Conservation (phyloP, 2,113 vertebrate genomes). For the Cavia aperea region DNA sequence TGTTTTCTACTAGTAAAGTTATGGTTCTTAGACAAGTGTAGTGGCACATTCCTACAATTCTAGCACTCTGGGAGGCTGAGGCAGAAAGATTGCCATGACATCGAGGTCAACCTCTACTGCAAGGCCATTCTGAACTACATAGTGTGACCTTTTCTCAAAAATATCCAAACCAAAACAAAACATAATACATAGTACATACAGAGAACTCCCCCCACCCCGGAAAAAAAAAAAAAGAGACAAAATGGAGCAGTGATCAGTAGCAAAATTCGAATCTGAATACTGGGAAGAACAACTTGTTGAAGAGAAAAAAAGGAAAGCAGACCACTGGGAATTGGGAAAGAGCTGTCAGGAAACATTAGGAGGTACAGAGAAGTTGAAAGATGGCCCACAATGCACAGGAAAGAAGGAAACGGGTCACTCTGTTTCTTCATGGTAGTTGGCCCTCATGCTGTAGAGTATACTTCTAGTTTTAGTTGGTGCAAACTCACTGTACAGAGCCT, state of each 20-base stretch:
- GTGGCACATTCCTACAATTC: background rate
- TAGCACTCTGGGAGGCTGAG: background rate
- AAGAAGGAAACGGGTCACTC: background rate
- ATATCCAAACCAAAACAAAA: background rate
- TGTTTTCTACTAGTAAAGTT: constrained; percentile 19
- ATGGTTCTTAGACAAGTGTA: background rate
- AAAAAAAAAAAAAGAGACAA: background rate
- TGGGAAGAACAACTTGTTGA: background rate
- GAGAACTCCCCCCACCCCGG: no score
- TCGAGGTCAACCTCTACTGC: background rate
- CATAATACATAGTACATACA: background rate
- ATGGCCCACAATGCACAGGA: background rate
- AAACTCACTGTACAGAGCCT: background rate
- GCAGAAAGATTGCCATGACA: background rate
- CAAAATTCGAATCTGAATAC: background rate
- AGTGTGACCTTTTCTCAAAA: background rate
- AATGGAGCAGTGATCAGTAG: background rate
- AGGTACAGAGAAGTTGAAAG: background rate
- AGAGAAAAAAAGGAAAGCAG: background rate
- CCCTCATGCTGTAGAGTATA: background rate
- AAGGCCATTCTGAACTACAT: background rate
- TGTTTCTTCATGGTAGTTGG: background rate
- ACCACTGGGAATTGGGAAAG: background rate
- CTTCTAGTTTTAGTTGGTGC: background rate
- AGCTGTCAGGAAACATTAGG: background rate